These are phyloP conservation scores for Mythimna vitellina DNA, from an alignment of 2,888 invertebrate genomes.

Conservation along the genomic window DNA sequence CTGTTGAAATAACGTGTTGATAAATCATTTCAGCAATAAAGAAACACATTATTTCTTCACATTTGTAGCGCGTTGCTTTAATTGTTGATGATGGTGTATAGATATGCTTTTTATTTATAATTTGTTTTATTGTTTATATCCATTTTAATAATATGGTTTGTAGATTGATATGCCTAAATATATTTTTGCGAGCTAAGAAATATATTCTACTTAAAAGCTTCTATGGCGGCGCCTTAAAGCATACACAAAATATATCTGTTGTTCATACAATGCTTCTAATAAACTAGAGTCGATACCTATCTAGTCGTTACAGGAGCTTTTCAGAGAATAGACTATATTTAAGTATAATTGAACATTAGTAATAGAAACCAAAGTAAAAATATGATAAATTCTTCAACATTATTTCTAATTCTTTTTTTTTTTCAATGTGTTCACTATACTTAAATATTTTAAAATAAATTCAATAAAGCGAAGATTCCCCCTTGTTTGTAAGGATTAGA, in stretches of 20 bases:
- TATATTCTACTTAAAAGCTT: slow-evolving; percentile 74
- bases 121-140: slow-evolving; percentile 57
- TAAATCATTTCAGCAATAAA: slow-evolving; percentile 27
- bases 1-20: slow-evolving; percentile 74
- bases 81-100: slow-evolving; percentile 58
- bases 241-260: slow-evolving; percentile 25
- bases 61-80: slow-evolving; percentile 61
- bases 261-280: slow-evolving; percentile 21
- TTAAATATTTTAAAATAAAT: slow-evolving; percentile 37
- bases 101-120: slow-evolving; percentile 64
- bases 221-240: slow-evolving; percentile 78
- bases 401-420: not conserved
- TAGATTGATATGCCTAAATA: slow-evolving; percentile 64
- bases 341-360: slow-evolving; percentile 60
- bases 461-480: slow-evolving; percentile 8
- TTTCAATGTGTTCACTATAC: slow-evolving; percentile 43
- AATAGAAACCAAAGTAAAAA: not conserved
- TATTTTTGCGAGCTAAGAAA: slow-evolving; percentile 53
- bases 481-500: slow-evolving; percentile 31
- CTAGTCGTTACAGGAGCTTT: slow-evolving; percentile 77
- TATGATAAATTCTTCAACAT: not conserved
- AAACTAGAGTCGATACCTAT: slow-evolving; percentile 15
- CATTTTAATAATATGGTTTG: slow-evolving; percentile 62
- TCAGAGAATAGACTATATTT: slow-evolving; percentile 41
- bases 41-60: slow-evolving; percentile 66